Percentiles rank a stretch among this genome's conserved stretches.
Conservation (phyloP, 2,888 invertebrate genomes). For the Spisula solida region DNA sequence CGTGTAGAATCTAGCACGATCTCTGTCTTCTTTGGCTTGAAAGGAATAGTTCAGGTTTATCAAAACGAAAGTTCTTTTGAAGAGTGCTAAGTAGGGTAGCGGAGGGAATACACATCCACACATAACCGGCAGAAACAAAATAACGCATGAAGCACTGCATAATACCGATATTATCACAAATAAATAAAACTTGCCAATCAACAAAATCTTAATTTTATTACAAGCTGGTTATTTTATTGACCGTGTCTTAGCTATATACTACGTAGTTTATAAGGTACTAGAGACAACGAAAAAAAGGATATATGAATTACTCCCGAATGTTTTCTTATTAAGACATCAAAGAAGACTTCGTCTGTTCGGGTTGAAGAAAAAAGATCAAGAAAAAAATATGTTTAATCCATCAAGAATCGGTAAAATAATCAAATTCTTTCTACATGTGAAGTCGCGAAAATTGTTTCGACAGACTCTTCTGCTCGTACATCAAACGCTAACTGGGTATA, state of each 20-base stretch:
- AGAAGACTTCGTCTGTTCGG: conserved; percentile 51
- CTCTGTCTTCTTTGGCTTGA: neutral
- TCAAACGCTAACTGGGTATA: conserved; percentile 55
- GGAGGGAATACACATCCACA: conserved; percentile 39
- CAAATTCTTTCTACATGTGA: conserved; percentile 47
- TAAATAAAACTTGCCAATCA: conserved; percentile 49
- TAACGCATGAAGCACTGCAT: conserved; percentile 58
- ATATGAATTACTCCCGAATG: conserved; percentile 44
- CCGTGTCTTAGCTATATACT: conserved; percentile 51
- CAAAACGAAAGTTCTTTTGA: conserved; percentile 50
- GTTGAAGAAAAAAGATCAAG: conserved; percentile 67
- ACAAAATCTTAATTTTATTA: conserved; percentile 53
- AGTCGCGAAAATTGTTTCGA: conserved; percentile 48
- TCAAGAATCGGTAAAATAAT: conserved; percentile 50
- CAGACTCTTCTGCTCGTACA: conserved; percentile 52
- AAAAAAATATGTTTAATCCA: conserved; percentile 60
- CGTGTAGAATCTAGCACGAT: neutral
- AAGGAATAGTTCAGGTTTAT: conserved; percentile 44
- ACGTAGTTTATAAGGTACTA: conserved; percentile 40
- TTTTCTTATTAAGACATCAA: conserved; percentile 51
- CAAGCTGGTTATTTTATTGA: conserved; percentile 67
- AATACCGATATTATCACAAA: conserved; percentile 57
- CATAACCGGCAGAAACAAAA: conserved; percentile 36
- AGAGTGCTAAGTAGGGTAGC: conserved; percentile 34
- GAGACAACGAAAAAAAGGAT: conserved; percentile 35